Evolutionary conservation across 1,140 invertebrate species (phyloP).

Genomic region (Grapholita molesta): DNA sequence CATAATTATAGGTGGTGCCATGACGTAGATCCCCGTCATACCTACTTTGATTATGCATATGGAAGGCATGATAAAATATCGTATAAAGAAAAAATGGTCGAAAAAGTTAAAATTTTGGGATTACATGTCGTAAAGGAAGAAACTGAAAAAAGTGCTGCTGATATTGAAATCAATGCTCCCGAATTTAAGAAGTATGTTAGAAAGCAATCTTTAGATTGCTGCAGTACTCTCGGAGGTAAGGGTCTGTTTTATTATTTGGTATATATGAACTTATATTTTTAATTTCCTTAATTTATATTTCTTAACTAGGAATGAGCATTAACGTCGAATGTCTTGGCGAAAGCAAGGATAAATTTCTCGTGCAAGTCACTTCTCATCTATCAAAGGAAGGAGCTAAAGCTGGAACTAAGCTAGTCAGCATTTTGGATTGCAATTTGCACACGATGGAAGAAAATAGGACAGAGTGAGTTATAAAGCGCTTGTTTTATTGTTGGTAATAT

Average conservation of each 20-base stretch:
- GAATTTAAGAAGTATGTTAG: slow-evolving; percentile 48
- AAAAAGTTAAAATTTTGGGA: slow-evolving; percentile 58
- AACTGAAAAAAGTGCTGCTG: slow-evolving; percentile 32
- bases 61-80: slow-evolving; percentile 56
- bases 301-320: slow-evolving; percentile 60
- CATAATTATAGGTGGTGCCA: slow-evolving; percentile 66
- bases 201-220: slow-evolving; percentile 62
- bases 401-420: slow-evolving; percentile 76
- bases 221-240: slow-evolving; percentile 65
- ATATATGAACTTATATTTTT: not conserved
- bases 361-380: slow-evolving; percentile 77
- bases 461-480: slow-evolving; percentile 58
- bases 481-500: not conserved
- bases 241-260: not conserved
- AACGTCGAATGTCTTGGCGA: slow-evolving; percentile 62
- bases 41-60: slow-evolving; percentile 63
- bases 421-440: slow-evolving; percentile 77
- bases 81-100: slow-evolving; percentile 35
- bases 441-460: slow-evolving; percentile 79
- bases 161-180: slow-evolving; percentile 34
- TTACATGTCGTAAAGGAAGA: slow-evolving; percentile 40
- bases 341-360: slow-evolving; percentile 69
- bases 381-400: slow-evolving; percentile 72
- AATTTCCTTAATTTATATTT: slow-evolving; percentile 19
- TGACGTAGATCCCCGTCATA: slow-evolving; percentile 62